phyloP scores from a whole-genome alignment of 1,140 invertebrate genomes.

The Pissodes strobi region DNA sequence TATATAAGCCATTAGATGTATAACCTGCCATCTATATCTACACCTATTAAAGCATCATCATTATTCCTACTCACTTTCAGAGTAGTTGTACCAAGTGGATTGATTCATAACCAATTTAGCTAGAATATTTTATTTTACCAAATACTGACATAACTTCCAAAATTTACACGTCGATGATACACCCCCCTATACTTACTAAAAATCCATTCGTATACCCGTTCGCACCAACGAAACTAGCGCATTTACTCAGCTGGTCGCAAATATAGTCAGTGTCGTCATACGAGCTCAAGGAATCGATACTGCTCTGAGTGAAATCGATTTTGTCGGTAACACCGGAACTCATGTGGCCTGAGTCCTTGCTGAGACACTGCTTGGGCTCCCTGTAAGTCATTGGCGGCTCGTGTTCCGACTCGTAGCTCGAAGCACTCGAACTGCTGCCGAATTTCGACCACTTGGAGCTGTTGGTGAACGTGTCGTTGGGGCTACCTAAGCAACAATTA shows the following conservation, averaged over 20 bases:
- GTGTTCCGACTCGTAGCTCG: slow-evolving; percentile 53
- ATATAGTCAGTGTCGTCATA: slow-evolving; percentile 54
- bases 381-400: slow-evolving; percentile 26
- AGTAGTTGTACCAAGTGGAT: too few species aligned
- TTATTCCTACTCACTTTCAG: too few species aligned
- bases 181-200: slow-evolving; percentile 30
- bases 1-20: too few species aligned
- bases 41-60: too few species aligned
- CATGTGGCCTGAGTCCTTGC: slow-evolving; percentile 53
- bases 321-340: slow-evolving; percentile 50
- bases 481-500: slow-evolving; percentile 18
- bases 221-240: slow-evolving; percentile 30
- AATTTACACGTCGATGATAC: too few species aligned
- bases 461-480: slow-evolving; percentile 28
- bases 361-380: slow-evolving; percentile 42
- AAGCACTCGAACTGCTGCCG: slow-evolving; percentile 52
- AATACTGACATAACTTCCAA: too few species aligned
- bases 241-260: slow-evolving; percentile 48
- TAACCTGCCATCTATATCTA: too few species aligned
- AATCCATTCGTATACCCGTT: slow-evolving; percentile 44
- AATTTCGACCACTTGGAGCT: slow-evolving; percentile 45
- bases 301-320: slow-evolving; percentile 51
- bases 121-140: too few species aligned
- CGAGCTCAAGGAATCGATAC: slow-evolving; percentile 53
- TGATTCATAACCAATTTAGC: too few species aligned